These are phyloP conservation scores for Apteryx mantelli DNA, from an alignment of 2,113 vertebrate species.

Conservation along the genomic window DNA sequence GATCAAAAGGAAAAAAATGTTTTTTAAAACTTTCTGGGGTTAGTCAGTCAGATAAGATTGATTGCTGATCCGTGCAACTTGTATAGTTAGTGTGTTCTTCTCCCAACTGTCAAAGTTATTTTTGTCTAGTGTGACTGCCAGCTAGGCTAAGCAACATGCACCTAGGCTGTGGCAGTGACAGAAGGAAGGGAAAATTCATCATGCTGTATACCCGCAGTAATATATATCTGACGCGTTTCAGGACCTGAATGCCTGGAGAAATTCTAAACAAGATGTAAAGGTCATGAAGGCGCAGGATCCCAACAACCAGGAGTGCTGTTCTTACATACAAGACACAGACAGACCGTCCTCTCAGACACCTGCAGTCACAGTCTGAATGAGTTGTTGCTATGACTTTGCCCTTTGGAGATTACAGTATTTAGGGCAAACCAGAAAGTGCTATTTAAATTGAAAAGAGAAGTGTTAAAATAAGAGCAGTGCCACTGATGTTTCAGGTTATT, in stretches of 20 bases:
- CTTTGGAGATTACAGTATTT: background rate
- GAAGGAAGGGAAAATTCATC: background rate
- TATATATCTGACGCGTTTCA: constrained; percentile 32
- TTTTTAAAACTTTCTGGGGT: constrained; percentile 43
- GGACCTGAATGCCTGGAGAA: background rate
- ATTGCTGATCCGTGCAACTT: constrained; percentile 57
- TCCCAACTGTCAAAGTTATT: constrained; percentile 67
- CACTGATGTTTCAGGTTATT: background rate
- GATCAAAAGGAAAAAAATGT: constrained; percentile 50
- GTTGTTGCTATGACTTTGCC: background rate
- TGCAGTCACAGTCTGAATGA: background rate
- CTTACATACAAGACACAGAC: background rate
- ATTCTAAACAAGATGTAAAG: constrained; percentile 27
- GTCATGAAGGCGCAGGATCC: background rate
- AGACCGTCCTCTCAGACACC: background rate
- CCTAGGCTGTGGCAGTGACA: background rate
- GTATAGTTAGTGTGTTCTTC: constrained; percentile 44
- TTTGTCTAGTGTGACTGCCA: constrained; percentile 42
- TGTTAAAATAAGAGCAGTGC: background rate
- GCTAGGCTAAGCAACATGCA: background rate
- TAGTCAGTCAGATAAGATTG: constrained; percentile 45
- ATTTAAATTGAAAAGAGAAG: background rate
- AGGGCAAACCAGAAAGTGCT: background rate
- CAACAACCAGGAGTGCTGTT: background rate
- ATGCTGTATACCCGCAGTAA: background rate